A percentile compares a stretch with the other conserved stretches of the same genome.
phyloP scores from a whole-genome alignment of 1,140 invertebrate species.

The Mya arenaria region DNA sequence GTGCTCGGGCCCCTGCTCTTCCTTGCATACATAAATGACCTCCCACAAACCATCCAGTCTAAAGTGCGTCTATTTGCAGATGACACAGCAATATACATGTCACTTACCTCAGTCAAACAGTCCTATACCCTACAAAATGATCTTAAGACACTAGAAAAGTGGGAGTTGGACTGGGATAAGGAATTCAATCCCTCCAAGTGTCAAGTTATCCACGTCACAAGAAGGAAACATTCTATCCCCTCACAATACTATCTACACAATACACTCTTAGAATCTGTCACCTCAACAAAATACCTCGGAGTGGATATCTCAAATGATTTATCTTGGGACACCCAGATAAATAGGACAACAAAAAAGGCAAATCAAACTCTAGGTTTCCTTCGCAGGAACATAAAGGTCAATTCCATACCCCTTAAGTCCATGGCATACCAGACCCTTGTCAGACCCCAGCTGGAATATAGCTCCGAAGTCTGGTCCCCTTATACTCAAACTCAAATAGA shows the following conservation, averaged over 20 bases:
- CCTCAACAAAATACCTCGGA: neutral
- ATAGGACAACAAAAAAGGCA: neutral
- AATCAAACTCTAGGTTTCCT: conserved; percentile 27
- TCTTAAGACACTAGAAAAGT: neutral
- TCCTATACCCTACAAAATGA: neutral
- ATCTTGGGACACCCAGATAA: neutral
- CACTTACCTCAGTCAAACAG: conserved; percentile 1
- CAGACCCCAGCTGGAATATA: conserved; percentile 13
- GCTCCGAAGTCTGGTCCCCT: conserved; percentile 8
- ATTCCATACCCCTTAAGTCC: neutral
- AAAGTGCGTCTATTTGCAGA: conserved; percentile 27
- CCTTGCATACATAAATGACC: conserved; percentile 13
- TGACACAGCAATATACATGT: conserved; percentile 12
- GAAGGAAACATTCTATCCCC: neutral
- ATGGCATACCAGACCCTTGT: conserved; percentile 22
- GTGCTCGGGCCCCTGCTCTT: conserved; percentile 33
- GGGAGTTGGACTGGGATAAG: neutral
- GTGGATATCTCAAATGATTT: neutral
- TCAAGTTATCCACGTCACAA: conserved; percentile 1
- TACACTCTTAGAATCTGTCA: neutral
- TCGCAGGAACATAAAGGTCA: neutral
- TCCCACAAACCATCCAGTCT: neutral
- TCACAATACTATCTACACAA: neutral
- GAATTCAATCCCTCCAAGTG: neutral
- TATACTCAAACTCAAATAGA: neutral